Evolutionary conservation across 2,888 invertebrate species (phyloP).

Genomic region (Ochlodes sylvanus): DNA sequence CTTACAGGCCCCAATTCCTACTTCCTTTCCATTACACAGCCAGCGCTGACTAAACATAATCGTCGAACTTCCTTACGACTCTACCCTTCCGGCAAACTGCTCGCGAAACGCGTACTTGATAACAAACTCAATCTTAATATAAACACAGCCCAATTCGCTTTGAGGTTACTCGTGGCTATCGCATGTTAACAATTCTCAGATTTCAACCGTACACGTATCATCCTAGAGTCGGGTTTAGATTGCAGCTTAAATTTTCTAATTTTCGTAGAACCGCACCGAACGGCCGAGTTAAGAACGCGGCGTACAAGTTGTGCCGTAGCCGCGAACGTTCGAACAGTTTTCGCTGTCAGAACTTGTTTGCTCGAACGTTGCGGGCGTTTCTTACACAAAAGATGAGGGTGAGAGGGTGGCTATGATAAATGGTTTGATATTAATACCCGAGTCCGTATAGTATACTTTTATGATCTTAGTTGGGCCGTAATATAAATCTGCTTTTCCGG

Average conservation of each 20-base stretch:
- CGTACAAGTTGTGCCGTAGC: constrained; percentile 80
- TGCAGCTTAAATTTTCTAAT: constrained; percentile 69
- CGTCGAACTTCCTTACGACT: constrained; percentile 85
- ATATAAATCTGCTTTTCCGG: constrained; percentile 82
- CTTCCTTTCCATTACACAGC: constrained; percentile 82
- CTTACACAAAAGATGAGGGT: constrained; percentile 81
- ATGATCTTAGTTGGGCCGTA: constrained; percentile 83
- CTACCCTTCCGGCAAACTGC: constrained; percentile 80
- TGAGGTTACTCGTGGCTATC: constrained; percentile 40
- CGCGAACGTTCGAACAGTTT: constrained; percentile 78
- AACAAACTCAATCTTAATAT: constrained; percentile 57
- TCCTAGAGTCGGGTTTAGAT: constrained; percentile 46
- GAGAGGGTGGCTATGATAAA: constrained; percentile 77
- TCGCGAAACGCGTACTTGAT: constrained; percentile 53
- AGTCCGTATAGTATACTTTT: constrained; percentile 80
- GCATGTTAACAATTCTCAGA: constrained; percentile 36
- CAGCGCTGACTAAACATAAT: constrained; percentile 84
- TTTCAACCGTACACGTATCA: constrained; percentile 28
- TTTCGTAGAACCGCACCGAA: constrained; percentile 79
- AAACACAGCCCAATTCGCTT: constrained; percentile 53
- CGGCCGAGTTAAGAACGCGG: constrained; percentile 81
- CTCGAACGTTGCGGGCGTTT: constrained; percentile 74
- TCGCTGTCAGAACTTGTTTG: constrained; percentile 79
- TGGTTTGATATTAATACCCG: constrained; percentile 80
- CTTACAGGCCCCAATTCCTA: constrained; percentile 84